Evolutionary conservation across 2,888 invertebrate genomes (phyloP).

Genomic region (Rotaria socialis): DNA sequence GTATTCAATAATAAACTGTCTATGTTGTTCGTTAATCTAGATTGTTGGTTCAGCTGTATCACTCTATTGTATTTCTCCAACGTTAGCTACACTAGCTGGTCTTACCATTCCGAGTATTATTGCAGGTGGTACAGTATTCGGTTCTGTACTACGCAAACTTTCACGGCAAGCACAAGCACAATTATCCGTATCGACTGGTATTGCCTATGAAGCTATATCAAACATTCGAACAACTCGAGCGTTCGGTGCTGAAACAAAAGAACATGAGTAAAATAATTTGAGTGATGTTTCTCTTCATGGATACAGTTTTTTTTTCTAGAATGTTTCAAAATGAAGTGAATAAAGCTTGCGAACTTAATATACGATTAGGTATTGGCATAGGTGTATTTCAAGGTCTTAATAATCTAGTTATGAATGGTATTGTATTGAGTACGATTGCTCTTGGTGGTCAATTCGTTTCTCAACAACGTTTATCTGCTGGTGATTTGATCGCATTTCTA

Average conservation of each 20-base stretch:
- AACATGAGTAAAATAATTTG: constrained; percentile 62
- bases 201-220: constrained; percentile 85
- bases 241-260: constrained; percentile 84
- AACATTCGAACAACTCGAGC: constrained; percentile 89
- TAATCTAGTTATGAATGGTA: constrained; percentile 68
- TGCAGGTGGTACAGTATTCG: constrained; percentile 76
- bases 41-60: constrained; percentile 54
- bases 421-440: constrained; percentile 81
- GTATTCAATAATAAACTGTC: too few species aligned
- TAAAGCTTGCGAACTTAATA: constrained; percentile 69
- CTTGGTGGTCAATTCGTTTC: constrained; percentile 84
- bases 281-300: constrained; percentile 61
- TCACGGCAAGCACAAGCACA: constrained; percentile 78
- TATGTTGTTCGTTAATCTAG: constrained; percentile 49
- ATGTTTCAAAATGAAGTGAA: constrained; percentile 69
- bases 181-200: constrained; percentile 78
- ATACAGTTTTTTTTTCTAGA: constrained; percentile 53
- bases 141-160: constrained; percentile 71
- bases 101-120: constrained; percentile 81
- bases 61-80: constrained; percentile 79
- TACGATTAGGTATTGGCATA: constrained; percentile 79
- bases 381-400: constrained; percentile 78
- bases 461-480: constrained; percentile 74
- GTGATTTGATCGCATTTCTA: constrained; percentile 89
- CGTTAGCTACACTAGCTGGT: constrained; percentile 77